These are phyloP conservation scores for Jacana jacana DNA, from an alignment of 2,113 vertebrate genomes.

Conservation along the genomic window DNA sequence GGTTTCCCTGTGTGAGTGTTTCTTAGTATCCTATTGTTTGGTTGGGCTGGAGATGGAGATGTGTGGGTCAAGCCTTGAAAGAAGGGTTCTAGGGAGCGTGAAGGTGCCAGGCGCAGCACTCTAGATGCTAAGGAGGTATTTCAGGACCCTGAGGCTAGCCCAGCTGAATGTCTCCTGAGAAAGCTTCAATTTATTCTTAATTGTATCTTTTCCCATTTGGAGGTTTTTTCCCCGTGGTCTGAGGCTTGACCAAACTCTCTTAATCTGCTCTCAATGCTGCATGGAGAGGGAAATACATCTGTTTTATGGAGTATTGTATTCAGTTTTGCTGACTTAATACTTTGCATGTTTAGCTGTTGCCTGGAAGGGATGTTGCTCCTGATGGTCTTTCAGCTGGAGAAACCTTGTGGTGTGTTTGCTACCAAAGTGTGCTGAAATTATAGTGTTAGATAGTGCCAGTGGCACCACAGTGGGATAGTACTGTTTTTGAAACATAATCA, in stretches of 20 bases:
- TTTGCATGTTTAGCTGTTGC: neutral
- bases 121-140: neutral
- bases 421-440: rapidly evolving
- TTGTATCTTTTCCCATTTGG: neutral
- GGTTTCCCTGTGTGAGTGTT: neutral
- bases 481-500: neutral
- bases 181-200: neutral
- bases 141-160: neutral
- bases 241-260: neutral
- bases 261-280: neutral
- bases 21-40: neutral
- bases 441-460: rapidly evolving
- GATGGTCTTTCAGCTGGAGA: neutral
- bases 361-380: neutral
- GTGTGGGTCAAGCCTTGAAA: neutral
- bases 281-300: neutral
- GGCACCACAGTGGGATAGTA: neutral
- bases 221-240: neutral
- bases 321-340: neutral
- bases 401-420: neutral
- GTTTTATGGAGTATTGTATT: neutral
- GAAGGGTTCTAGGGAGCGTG: neutral
- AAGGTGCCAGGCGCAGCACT: rapidly evolving
- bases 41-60: neutral
- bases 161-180: neutral